Percentiles rank a stretch among this genome's conserved stretches.
Conservation (phyloP, 2,797 vertebrate species). For the Danio tinwini region DNA sequence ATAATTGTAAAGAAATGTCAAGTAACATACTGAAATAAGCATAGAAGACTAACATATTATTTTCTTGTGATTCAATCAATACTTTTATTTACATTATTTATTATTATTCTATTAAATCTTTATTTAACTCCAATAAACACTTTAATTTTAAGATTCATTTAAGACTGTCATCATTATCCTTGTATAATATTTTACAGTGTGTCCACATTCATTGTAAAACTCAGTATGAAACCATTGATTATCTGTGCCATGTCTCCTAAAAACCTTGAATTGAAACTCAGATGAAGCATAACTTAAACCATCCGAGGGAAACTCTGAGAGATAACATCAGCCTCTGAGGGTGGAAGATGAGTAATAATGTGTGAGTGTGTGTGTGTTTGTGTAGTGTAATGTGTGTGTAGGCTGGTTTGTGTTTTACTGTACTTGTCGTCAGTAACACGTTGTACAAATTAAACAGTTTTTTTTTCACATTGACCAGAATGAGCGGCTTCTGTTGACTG, state of each 20-base stretch:
- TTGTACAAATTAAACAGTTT: constrained; percentile 25
- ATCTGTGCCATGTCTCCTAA: not conserved
- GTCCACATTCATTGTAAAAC: not conserved
- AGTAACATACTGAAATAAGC: too few species aligned
- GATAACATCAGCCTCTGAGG: constrained; percentile 11
- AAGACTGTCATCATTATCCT: too few species aligned
- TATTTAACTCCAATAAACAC: too few species aligned
- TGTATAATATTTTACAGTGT: not conserved
- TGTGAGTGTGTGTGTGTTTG: not conserved
- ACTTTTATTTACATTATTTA: too few species aligned
- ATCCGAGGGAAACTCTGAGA: constrained; percentile 1
- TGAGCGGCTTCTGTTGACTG: not conserved
- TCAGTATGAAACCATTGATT: not conserved
- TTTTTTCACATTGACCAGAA: constrained; percentile 10
- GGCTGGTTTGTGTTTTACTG: constrained; percentile 69
- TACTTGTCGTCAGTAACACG: constrained; percentile 19
- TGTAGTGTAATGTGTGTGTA: constrained; percentile 17
- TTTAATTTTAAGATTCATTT: too few species aligned
- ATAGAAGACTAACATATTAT: too few species aligned
- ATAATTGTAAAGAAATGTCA: too few species aligned
- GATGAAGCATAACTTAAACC: not conserved
- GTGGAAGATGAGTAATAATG: constrained; percentile 5
- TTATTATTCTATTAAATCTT: too few species aligned
- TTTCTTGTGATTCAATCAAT: too few species aligned
- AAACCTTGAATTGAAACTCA: not conserved